A percentile compares a stretch with the other conserved stretches of the same genome.
These are phyloP conservation scores for Thalpophila matura DNA, from an alignment of 2,888 invertebrate species.

Conservation along the genomic window DNA sequence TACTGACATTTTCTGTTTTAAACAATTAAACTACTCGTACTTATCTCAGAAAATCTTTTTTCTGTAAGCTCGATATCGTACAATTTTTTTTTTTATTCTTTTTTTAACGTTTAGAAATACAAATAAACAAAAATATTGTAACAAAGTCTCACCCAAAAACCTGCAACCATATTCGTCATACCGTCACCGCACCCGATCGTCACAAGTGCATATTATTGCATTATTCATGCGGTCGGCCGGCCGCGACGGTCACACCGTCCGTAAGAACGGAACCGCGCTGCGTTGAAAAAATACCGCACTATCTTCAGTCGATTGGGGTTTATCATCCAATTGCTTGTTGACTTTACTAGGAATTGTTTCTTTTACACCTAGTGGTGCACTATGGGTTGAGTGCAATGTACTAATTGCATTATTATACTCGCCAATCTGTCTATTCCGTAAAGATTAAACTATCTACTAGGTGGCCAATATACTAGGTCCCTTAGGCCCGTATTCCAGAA, in stretches of 20 bases:
- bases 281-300: slow-evolving; percentile 65
- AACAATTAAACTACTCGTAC: no score
- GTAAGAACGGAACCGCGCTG: slow-evolving; percentile 65
- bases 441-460: no score
- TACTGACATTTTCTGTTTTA: no score
- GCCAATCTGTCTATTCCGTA: neutral
- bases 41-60: no score
- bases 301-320: slow-evolving; percentile 52
- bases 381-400: slow-evolving; percentile 39
- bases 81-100: no score
- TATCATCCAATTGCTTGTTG: slow-evolving; percentile 61
- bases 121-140: no score
- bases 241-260: slow-evolving; percentile 75
- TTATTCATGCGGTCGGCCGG: slow-evolving; percentile 75
- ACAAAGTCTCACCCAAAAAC: no score
- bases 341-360: slow-evolving; percentile 56
- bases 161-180: slow-evolving; percentile 45
- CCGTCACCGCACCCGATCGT: slow-evolving; percentile 50
- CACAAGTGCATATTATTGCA: slow-evolving; percentile 72
- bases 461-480: no score
- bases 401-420: slow-evolving; percentile 3
- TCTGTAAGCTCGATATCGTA: no score
- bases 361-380: slow-evolving; percentile 31
- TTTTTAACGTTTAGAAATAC: no score
- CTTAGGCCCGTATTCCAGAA: no score